phyloP scores from a whole-genome alignment of 2,113 vertebrate species.

The Ammodytes dubius region DNA sequence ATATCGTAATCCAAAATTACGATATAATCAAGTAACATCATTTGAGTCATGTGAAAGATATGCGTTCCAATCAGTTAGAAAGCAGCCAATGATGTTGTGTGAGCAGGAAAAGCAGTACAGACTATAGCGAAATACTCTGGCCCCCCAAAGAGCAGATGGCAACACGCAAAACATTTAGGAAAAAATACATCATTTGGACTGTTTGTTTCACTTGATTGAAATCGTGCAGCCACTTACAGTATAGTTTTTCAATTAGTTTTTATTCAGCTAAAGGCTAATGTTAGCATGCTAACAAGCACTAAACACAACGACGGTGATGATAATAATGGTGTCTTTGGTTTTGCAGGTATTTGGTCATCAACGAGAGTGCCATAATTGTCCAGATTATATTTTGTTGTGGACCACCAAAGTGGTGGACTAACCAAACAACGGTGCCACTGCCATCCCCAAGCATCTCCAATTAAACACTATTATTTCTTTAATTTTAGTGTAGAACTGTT shows the following conservation, averaged over 20 bases:
- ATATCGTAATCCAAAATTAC: no score
- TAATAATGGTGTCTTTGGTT: background rate
- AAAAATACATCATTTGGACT: no score
- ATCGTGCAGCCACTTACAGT: background rate
- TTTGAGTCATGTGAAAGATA: background rate
- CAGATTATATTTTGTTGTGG: no score
- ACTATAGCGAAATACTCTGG: background rate
- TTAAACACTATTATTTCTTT: no score
- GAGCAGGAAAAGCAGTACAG: background rate
- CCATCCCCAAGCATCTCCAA: no score
- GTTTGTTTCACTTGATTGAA: no score
- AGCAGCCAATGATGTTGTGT: background rate
- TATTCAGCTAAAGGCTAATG: background rate
- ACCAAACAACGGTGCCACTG: no score
- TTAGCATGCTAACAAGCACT: background rate
- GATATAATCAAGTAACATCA: background rate
- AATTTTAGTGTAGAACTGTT: no score
- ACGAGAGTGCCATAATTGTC: background rate
- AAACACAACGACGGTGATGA: no score
- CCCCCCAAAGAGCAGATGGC: background rate
- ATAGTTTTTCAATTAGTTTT: background rate
- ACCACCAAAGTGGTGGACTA: no score
- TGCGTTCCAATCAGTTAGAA: background rate
- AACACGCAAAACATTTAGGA: background rate
- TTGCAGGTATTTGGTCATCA: no score